phyloP scores from a whole-genome alignment of 2,113 vertebrate genomes.

The Benitochromis conjunctus region DNA sequence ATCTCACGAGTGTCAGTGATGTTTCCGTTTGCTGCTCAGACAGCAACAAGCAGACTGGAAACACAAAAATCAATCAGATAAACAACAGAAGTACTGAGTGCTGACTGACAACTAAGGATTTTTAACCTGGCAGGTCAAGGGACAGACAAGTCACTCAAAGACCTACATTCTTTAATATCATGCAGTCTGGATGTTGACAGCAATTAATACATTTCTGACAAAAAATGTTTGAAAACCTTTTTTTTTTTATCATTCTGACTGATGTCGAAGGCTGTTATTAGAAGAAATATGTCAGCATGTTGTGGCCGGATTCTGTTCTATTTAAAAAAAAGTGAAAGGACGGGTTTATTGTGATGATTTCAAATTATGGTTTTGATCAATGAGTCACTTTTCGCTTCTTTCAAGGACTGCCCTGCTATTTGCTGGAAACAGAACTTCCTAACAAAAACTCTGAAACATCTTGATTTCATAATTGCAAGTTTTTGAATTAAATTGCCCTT shows the following conservation, averaged over 20 bases:
- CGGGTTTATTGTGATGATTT: slow-evolving; percentile 17
- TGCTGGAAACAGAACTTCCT: neutral
- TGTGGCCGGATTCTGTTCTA: neutral
- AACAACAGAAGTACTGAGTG: neutral
- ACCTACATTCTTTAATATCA: neutral
- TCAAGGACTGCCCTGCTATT: neutral
- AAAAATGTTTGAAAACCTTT: neutral
- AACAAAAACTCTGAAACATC: slow-evolving; percentile 4
- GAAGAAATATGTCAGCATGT: neutral
- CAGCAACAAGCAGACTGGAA: neutral
- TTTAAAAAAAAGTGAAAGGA: neutral
- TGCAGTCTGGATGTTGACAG: neutral
- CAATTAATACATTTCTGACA: neutral
- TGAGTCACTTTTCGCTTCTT: neutral
- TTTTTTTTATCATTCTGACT: neutral
- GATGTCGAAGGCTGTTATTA: slow-evolving; percentile 14
- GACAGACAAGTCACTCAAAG: neutral
- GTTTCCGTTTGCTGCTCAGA: neutral
- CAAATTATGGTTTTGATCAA: slow-evolving; percentile 14
- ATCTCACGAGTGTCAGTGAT: neutral
- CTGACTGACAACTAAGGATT: neutral
- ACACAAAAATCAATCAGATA: neutral
- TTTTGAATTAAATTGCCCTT: slow-evolving; percentile 19
- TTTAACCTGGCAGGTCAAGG: neutral
- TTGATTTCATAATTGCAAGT: neutral